phyloP scores from a whole-genome alignment of 2,888 invertebrate genomes.

The Laspeyria flexula region DNA sequence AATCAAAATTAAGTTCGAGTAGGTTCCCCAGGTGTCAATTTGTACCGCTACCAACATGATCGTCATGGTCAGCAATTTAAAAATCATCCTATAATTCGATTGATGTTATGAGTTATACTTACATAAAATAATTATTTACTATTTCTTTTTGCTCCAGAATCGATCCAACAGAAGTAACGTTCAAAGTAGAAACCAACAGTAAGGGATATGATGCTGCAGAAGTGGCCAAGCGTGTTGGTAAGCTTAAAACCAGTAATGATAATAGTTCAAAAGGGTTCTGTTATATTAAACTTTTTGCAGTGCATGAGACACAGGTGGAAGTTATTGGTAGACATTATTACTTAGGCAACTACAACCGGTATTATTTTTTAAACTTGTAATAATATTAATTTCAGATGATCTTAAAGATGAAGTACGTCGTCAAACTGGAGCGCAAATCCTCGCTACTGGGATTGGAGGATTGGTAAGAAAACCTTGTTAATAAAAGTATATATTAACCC shows the following conservation, averaged over 20 bases:
- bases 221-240: slow-evolving; percentile 89
- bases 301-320: no score
- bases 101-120: no score
- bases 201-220: slow-evolving; percentile 89
- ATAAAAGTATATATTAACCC: neutral
- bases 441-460: slow-evolving; percentile 92
- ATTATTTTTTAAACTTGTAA: neutral
- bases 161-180: slow-evolving; percentile 91
- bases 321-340: no score
- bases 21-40: no score
- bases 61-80: no score
- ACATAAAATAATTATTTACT: no score
- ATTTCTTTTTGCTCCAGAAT: slow-evolving; percentile 83
- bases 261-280: no score
- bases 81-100: no score
- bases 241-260: slow-evolving; percentile 49
- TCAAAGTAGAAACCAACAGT: slow-evolving; percentile 89
- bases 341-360: no score
- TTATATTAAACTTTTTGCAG: no score
- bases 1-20: no score
- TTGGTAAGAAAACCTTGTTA: slow-evolving; percentile 85
- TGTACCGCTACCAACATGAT: no score
- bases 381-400: slow-evolving; percentile 66
- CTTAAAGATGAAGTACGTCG: slow-evolving; percentile 89
- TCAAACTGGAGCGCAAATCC: slow-evolving; percentile 89